Evolutionary conservation across 2,113 vertebrate species (phyloP), one percentile per base, ranked within the genome.

Genomic region (Istiophorus platypterus): DNA sequence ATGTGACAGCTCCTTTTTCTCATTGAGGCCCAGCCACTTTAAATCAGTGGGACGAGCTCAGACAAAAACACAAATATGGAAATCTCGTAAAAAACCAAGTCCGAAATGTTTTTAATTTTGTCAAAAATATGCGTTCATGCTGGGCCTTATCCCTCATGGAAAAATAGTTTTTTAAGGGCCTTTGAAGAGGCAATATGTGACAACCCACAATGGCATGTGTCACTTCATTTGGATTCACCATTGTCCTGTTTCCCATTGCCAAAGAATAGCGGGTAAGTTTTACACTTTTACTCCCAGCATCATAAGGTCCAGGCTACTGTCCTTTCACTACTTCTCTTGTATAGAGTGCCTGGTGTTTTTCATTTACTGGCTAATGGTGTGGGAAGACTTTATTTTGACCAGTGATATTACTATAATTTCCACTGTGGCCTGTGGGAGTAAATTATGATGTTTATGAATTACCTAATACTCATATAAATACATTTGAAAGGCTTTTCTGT

Each of bases 391-490:
- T 69, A 20, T 69, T 78, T 74, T 42, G 66, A 81, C 64, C 26
- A 49, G n/a, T 18, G 39, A 52, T 80, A 17, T 41, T 54, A 64
- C 68, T 86, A 64, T 59, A 34, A 76, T 52, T 61, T 58, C 52
- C 24, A 58, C 27, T 67, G 74, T 64, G 18, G 22, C 31, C 20
- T 54, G 31, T 45, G 31, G 39, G 51, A 72, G 67, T 85, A 74
- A 75, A 82, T 77, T 82, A 77, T 26, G 2, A n/a, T 31, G 51
- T 39, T 73, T 59, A 85, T 72, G 66, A 57, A 85, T 87, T 39
- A 64, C 47, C 45, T 29, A 27, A 27, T 26, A 66, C 15, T 15
- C 42, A 31, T 51, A 54, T 61, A 66, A 79, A 75, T 61, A 49
- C 24, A 72, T 82, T 86, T 85, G 26, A 72, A 57, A 27, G 52